Evolutionary conservation across 2,113 vertebrate genomes (phyloP).

Genomic region (Monopterus albus): DNA sequence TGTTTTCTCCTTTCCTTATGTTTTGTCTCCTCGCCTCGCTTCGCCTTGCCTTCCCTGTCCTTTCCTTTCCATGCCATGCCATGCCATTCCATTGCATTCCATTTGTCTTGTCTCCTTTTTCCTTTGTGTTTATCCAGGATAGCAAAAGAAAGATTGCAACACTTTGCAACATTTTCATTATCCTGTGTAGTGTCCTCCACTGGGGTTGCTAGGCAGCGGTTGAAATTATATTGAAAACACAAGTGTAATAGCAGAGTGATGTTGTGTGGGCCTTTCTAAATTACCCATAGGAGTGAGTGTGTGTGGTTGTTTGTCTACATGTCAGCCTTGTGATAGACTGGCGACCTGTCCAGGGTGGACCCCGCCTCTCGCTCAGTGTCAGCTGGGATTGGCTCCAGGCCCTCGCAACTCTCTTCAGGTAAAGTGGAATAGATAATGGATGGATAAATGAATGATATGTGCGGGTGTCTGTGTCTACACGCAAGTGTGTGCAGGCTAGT

Average conservation of each 20-base stretch:
- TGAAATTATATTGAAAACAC: conserved; percentile 41
- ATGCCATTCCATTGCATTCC: background rate
- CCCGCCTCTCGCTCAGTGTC: too few species aligned
- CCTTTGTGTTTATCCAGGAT: conserved; percentile 19
- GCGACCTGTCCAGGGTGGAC: too few species aligned
- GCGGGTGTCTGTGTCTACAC: background rate
- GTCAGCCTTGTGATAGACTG: too few species aligned
- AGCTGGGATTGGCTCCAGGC: too few species aligned
- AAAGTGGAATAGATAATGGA: too few species aligned
- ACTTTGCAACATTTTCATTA: conserved; percentile 53
- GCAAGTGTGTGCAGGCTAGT: background rate
- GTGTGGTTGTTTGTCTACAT: too few species aligned
- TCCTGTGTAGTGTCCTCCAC: conserved; percentile 49
- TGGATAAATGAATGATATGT: too few species aligned
- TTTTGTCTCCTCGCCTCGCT: background rate
- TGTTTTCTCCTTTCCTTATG: background rate
- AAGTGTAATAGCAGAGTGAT: too few species aligned
- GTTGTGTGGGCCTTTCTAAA: too few species aligned
- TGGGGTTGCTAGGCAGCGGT: conserved; percentile 61
- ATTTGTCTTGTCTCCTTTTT: background rate
- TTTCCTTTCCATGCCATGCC: background rate
- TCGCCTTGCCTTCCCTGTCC: background rate
- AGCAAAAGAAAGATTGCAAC: conserved; percentile 14
- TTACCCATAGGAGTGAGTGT: too few species aligned
- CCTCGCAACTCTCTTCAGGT: too few species aligned